These are phyloP conservation scores for Paramisgurnus dabryanus DNA, from an alignment of 2,113 vertebrate species.

Conservation along the genomic window DNA sequence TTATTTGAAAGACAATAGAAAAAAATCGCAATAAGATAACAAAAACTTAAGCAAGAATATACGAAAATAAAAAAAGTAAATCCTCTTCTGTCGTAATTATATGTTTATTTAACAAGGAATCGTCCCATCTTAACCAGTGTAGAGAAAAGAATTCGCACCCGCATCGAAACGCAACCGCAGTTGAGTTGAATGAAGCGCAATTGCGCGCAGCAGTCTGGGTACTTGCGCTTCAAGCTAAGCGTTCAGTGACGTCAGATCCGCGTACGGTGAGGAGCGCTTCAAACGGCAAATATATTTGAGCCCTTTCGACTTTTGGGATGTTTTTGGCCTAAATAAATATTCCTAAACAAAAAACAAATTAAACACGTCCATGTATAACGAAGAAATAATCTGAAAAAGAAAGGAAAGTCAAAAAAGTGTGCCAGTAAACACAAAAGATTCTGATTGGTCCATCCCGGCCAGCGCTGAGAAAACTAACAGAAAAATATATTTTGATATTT, in stretches of 20 bases:
- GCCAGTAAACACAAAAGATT: background rate
- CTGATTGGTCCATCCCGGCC: background rate
- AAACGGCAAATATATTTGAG: no score
- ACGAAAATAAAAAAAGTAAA: background rate
- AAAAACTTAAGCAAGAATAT: background rate
- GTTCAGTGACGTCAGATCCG: conserved; percentile 44
- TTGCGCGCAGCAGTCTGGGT: background rate
- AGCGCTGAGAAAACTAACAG: background rate
- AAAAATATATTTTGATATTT: no score
- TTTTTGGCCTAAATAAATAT: no score
- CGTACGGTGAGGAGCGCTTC: no score
- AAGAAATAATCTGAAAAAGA: no score
- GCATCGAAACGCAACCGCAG: conserved; percentile 6
- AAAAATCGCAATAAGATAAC: background rate
- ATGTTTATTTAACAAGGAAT: background rate
- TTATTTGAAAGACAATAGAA: background rate
- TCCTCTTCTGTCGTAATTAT: background rate
- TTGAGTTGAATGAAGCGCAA: conserved; percentile 35
- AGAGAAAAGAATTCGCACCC: background rate
- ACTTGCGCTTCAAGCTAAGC: conserved; percentile 19
- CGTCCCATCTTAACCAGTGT: background rate
- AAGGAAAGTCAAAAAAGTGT: no score
- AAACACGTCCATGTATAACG: no score
- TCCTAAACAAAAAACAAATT: no score
- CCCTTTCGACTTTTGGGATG: no score